Base-by-base conservation (phyloP, 2,797 vertebrate genomes). In the Crocodylus rhombifer region DNA sequence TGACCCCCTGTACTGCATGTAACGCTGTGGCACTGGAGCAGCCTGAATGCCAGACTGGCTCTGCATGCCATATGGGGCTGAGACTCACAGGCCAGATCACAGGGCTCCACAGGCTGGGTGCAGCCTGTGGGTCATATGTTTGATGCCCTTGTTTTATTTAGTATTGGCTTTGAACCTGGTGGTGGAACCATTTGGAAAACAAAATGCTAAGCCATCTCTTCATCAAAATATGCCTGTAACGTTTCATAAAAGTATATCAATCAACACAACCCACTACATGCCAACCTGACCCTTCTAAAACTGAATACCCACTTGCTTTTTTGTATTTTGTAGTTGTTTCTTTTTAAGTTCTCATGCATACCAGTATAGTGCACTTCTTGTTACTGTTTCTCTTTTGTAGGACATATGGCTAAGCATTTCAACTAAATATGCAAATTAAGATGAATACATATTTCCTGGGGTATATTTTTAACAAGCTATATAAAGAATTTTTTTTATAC, bases 341-440 rank as follows among this genome's bases (percentile, higher is more conserved):
- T 21, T 74, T 25, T 77, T 21, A 88, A 77, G 56, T 80, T 67
- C 60, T 92, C 75, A 67, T 64, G 26, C 61, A 79, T 17, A 51
- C 30, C 67, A 77, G 56, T 58, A 64, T 77, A 67, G 80, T 84
- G 65, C 33, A 18, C 84, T 95, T 91, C 77, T 91, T 92, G 73
- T 64, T 84, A 56, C 33, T 0, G 0, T 56, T 83, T 88, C 73
- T 95, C 60, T 95, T 91, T 85, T 25, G 14, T 69, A 56, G 3
- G 1, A 58, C 65, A 73, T 82, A 91, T 82, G 15, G 3, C 90
- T 87, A 92, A 90, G 84, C 64, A 51, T 58, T 87, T 89, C 11
- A 77, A 12, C 65, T 71, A 65, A 92, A 82, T 84, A 82, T 78
- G 84, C 88, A 95, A 69, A 93, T 86, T n/a, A 33, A 93, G 89